Base-by-base conservation (phyloP, 2,888 invertebrate species). In the Lacanobia oleracea region DNA sequence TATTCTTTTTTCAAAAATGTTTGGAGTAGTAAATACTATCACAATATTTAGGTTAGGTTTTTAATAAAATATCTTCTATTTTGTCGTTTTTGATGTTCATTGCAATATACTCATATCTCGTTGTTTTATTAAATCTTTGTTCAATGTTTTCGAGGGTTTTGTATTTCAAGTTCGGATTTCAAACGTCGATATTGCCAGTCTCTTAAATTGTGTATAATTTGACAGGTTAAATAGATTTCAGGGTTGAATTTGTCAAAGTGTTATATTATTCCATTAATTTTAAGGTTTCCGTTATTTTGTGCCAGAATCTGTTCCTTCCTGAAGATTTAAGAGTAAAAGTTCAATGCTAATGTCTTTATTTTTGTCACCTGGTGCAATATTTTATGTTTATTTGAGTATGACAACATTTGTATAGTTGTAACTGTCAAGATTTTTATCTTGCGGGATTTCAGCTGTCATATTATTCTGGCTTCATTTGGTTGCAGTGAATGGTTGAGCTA, bases 291-390 rank as follows among this genome's bases (percentile, higher is more conserved):
- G 60, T 73, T 72, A 33, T 37, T 67, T 73, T n/a, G 57, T 84
- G 84, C 82, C 80, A 84, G 63, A 63, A 77, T 61, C 10, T 60
- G 54, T 67, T 56, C 27, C 43, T 61, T 62, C 48, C 48, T 51
- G 6, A 66, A 59, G 40, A 48, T 61, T 61, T 21, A 57, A 59
- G 61, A 45, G 2, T 16, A 51, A 65, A 66, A 4, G 4, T 33
- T 50, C 45, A 40, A 27, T 33, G n/a, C 5, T 12, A 43, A 68
- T 50, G 27, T 37, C 6, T 64, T n/a, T 45, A 23, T 37, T 21
- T 43, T 6, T 59, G 7, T 45, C 48, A 59, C 27, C 7, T 45
- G 16, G 4, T 48, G 21, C 2, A 7, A 45, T 54, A 33, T 65
- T 50, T 50, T 33, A 63, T 63, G 8, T 50, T 48, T 18, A 27